A percentile compares a stretch with the other conserved stretches of the same genome.
phyloP scores from a whole-genome alignment of 2,888 invertebrate genomes.

The Parnassius apollo region DNA sequence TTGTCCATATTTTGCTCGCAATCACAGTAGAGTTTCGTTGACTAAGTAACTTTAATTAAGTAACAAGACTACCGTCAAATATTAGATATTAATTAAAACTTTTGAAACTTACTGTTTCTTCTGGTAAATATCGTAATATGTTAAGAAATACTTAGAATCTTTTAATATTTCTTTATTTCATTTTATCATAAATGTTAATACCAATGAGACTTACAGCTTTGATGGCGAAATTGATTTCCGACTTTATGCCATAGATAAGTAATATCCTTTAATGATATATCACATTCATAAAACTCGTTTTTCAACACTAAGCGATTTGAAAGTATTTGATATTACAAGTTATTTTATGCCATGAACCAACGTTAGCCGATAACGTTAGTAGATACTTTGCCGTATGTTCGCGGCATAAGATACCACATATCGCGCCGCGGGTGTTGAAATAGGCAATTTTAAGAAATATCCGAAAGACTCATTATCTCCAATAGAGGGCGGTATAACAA shows the following conservation, averaged over 20 bases:
- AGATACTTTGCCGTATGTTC: too few species aligned
- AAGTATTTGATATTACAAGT: too few species aligned
- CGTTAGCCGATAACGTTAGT: too few species aligned
- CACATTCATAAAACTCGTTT: conserved; percentile 4
- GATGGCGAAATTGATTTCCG: conserved; percentile 2
- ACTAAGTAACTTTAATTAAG: not conserved
- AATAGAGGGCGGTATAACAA: too few species aligned
- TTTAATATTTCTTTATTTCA: conserved; percentile 11
- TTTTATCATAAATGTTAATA: conserved; percentile 7
- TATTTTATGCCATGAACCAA: too few species aligned
- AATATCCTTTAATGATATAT: conserved; percentile 3
- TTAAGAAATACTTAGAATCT: not conserved
- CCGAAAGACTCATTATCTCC: too few species aligned
- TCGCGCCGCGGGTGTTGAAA: too few species aligned
- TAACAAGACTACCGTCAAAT: not conserved
- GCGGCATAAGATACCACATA: too few species aligned
- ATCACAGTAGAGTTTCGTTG: not conserved
- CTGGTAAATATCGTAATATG: too few species aligned
- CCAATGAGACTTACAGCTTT: conserved; percentile 5
- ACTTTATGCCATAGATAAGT: not conserved
- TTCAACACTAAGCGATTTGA: not conserved
- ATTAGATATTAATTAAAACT: too few species aligned
- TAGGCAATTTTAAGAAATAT: too few species aligned
- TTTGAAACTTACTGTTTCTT: too few species aligned
- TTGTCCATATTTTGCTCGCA: not conserved